Conservation (phyloP, 92 coral and sea anemone species). For the Actinostola sp. region DNA sequence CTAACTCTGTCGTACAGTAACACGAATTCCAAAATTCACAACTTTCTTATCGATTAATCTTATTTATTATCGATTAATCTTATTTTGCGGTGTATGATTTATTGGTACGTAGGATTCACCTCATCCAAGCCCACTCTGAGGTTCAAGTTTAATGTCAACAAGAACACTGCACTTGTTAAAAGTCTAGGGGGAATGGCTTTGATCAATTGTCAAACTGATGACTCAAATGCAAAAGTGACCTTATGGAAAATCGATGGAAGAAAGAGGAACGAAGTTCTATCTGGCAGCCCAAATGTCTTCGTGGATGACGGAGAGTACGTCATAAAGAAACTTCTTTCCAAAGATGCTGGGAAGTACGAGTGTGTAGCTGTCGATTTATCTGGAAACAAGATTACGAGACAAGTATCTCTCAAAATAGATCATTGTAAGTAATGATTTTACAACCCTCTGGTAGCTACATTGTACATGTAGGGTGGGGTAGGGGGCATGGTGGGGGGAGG, state of each 20-base stretch:
- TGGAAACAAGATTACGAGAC: conserved; percentile 5
- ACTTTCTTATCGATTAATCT: no score
- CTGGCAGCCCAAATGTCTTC: conserved; percentile 5
- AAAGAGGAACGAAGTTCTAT: not conserved
- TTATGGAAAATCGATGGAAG: conserved; percentile 11
- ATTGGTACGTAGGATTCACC: not conserved
- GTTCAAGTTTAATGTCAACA: conserved; percentile 2
- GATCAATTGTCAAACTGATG: conserved; percentile 28
- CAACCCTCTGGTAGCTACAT: no score
- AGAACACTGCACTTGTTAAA: not conserved
- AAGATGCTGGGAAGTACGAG: conserved; percentile 20
- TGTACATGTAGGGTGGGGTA: no score
- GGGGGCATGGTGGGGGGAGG: no score
- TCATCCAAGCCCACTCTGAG: not conserved
- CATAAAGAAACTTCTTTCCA: conserved; percentile 1
- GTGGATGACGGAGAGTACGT: not conserved
- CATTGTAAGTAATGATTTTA: conserved; percentile 14
- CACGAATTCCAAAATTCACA: no score
- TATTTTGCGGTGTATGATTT: no score
- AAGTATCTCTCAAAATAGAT: conserved; percentile 3
- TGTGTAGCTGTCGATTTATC: conserved; percentile 16
- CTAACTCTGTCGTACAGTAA: no score
- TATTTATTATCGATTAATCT: no score
- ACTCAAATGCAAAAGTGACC: conserved; percentile 20
- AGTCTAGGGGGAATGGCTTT: conserved; percentile 6